phyloP scores from a whole-genome alignment of 2,888 invertebrate species.

The Chrysina gloriosa region DNA sequence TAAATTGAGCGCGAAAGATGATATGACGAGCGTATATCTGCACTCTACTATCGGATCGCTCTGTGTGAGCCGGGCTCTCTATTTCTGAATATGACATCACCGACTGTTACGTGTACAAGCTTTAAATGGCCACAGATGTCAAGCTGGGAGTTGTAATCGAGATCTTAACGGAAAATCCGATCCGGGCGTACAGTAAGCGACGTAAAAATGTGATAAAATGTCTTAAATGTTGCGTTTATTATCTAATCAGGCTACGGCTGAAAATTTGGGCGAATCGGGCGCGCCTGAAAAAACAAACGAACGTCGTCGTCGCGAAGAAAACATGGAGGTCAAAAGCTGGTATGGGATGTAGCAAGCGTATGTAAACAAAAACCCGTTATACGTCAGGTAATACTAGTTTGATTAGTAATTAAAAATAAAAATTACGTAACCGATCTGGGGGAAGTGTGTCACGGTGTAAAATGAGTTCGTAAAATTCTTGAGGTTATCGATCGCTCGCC shows the following conservation, averaged over 20 bases:
- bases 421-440: neutral
- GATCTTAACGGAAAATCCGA: neutral
- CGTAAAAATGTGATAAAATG: neutral
- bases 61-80: conserved; percentile 63
- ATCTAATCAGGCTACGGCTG: neutral
- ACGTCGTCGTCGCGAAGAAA: conserved; percentile 1
- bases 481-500: conserved; percentile 10
- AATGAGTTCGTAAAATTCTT: neutral
- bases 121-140: conserved; percentile 68
- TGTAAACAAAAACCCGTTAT: conserved; percentile 20
- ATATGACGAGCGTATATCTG: neutral
- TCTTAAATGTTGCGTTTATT: neutral
- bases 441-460: neutral
- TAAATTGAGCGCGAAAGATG: conserved; percentile 30
- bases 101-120: conserved; percentile 70
- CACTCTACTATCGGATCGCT: conserved; percentile 22
- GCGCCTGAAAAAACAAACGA: neutral
- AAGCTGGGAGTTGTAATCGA: conserved; percentile 33
- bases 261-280: neutral
- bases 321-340: conserved; percentile 15
- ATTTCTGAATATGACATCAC: conserved; percentile 73
- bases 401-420: conserved; percentile 12
- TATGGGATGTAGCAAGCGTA: neutral
- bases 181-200: neutral
- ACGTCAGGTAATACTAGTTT: neutral